Conservation (phyloP, 2,888 invertebrate species). For the Lasioglossum oenotherae region DNA sequence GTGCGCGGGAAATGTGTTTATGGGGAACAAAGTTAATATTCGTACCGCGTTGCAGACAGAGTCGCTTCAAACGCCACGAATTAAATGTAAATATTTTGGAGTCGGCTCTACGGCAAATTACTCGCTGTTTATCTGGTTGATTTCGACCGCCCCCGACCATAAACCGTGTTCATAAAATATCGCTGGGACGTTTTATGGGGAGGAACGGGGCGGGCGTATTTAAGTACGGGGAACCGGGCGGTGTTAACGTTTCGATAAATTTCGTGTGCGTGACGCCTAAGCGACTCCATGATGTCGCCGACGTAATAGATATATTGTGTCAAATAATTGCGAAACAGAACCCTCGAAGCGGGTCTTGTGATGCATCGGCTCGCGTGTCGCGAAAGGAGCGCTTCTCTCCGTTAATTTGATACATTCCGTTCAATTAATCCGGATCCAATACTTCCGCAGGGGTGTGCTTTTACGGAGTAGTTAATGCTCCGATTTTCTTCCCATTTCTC, state of each 20-base stretch:
- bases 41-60: background rate
- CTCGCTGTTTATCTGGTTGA: conserved; percentile 27
- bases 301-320: conserved; percentile 31
- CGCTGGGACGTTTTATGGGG: conserved; percentile 37
- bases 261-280: conserved; percentile 30
- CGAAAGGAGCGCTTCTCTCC: background rate
- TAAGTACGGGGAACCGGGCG: conserved; percentile 23
- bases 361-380: background rate
- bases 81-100: conserved; percentile 23
- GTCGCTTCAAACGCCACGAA: background rate
- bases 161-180: conserved; percentile 38
- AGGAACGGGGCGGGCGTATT: conserved; percentile 34
- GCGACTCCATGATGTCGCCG: conserved; percentile 15
- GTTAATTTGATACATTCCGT: background rate
- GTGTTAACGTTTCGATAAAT: conserved; percentile 50
- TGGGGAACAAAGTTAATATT: background rate
- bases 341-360: background rate
- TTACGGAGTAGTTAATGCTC: background rate
- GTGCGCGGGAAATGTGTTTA: background rate
- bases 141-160: background rate
- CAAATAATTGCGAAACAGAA: background rate
- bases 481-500: conserved; percentile 5
- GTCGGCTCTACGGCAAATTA: conserved; percentile 32
- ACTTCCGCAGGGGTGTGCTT: background rate
- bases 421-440: background rate